phyloP scores from a whole-genome alignment of 2,797 vertebrate species.

The Tauraco hartlaubi region DNA sequence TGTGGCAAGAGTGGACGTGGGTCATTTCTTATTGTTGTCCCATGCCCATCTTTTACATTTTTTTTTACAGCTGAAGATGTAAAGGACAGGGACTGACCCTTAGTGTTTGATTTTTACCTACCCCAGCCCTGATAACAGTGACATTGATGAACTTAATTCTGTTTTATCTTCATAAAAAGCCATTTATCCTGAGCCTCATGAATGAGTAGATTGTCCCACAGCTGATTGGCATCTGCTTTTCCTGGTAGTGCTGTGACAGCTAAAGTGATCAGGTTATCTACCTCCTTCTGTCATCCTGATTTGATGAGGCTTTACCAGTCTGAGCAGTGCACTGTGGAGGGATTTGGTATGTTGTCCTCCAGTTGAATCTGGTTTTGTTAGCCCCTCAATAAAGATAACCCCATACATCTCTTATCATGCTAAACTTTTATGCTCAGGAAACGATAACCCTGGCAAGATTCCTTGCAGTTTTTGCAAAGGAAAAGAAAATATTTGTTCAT shows the following conservation, averaged over 20 bases:
- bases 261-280: background rate
- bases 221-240: background rate
- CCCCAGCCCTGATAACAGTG: background rate
- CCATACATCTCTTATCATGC: background rate
- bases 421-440: background rate
- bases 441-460: conserved; percentile 14
- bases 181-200: background rate
- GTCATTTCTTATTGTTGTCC: background rate
- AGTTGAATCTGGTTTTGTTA: background rate
- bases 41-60: no score
- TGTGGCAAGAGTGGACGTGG: background rate
- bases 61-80: background rate
- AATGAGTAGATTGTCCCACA: background rate
- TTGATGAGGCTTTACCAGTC: background rate
- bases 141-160: background rate
- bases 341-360: background rate
- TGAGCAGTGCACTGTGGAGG: background rate
- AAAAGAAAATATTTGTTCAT: conserved; percentile 57
- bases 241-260: background rate
- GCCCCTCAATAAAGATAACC: background rate
- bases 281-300: background rate
- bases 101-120: background rate
- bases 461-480: conserved; percentile 40
- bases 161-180: background rate
- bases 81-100: background rate